Evolutionary conservation across 1,140 invertebrate genomes (phyloP).

Genomic region (Halyomorpha halys): DNA sequence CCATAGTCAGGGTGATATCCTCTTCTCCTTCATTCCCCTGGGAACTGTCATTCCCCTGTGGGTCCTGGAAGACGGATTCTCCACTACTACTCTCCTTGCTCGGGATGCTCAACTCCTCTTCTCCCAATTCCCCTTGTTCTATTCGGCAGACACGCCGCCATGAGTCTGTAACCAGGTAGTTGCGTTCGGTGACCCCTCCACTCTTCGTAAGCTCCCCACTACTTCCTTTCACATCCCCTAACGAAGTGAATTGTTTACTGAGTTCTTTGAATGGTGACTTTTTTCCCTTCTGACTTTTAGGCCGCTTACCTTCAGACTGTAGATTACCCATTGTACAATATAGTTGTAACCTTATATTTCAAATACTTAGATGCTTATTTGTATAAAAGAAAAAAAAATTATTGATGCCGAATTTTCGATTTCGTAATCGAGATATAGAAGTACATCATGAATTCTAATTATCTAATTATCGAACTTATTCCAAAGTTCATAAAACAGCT

Average conservation of each 20-base stretch:
- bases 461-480: too few species aligned
- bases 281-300: neutral
- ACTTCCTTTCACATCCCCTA: conserved; percentile 2
- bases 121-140: neutral
- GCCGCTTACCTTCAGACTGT: conserved; percentile 15
- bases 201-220: conserved; percentile 2
- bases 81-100: conserved; percentile 23
- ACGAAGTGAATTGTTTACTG: neutral
- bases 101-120: conserved; percentile 17
- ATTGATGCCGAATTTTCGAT: too few species aligned
- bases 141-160: conserved; percentile 19
- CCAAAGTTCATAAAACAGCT: too few species aligned
- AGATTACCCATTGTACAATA: conserved; percentile 12
- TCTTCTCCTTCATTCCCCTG: neutral
- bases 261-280: neutral
- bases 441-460: too few species aligned
- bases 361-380: too few species aligned
- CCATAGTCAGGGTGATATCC: neutral
- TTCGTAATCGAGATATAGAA: too few species aligned
- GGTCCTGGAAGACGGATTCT: conserved; percentile 23
- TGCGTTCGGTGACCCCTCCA: conserved; percentile 4
- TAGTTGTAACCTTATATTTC: too few species aligned
- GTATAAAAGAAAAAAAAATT: too few species aligned
- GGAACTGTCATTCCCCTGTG: neutral
- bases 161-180: conserved; percentile 24